phyloP scores from a whole-genome alignment of 2,797 vertebrate genomes.

The Fundulus diaphanus region DNA sequence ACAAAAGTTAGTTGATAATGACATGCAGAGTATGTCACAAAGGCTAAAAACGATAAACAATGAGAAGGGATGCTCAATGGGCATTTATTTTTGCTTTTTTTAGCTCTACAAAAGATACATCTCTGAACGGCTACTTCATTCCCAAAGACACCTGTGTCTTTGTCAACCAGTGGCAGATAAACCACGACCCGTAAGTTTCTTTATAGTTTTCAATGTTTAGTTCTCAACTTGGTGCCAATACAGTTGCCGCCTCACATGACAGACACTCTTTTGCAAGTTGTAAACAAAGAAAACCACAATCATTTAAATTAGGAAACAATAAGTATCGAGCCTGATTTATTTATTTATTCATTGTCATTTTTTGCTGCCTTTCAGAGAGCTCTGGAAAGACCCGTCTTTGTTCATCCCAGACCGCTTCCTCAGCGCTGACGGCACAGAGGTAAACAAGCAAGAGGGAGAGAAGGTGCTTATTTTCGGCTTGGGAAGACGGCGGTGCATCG shows the following conservation, averaged over 20 bases:
- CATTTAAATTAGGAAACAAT: neutral
- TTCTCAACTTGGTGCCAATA: neutral
- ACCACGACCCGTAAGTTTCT: slow-evolving; percentile 91
- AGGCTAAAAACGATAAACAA: neutral
- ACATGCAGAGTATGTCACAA: neutral
- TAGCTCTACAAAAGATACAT: slow-evolving; percentile 87
- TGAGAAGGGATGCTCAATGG: neutral
- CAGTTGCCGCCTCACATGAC: neutral
- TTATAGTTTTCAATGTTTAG: neutral
- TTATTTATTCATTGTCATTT: slow-evolving; percentile 3
- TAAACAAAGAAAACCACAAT: neutral
- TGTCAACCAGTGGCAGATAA: slow-evolving; percentile 96
- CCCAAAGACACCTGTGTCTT: slow-evolving; percentile 92
- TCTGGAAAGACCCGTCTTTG: slow-evolving; percentile 88
- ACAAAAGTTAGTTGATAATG: neutral
- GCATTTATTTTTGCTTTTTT: slow-evolving; percentile 7
- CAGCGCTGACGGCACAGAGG: slow-evolving; percentile 54
- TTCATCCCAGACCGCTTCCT: slow-evolving; percentile 92
- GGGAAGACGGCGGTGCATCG: slow-evolving; percentile 90
- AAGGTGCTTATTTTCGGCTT: slow-evolving; percentile 88
- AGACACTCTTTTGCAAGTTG: neutral
- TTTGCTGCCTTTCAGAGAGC: slow-evolving; percentile 68
- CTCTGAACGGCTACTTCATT: slow-evolving; percentile 88
- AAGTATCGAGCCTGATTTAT: neutral
- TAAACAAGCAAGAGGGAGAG: slow-evolving; percentile 82